Evolutionary conservation across 2,797 vertebrate species (phyloP), one percentile per base, ranked within the genome.

Genomic region (Gymnothorax reevesii): DNA sequence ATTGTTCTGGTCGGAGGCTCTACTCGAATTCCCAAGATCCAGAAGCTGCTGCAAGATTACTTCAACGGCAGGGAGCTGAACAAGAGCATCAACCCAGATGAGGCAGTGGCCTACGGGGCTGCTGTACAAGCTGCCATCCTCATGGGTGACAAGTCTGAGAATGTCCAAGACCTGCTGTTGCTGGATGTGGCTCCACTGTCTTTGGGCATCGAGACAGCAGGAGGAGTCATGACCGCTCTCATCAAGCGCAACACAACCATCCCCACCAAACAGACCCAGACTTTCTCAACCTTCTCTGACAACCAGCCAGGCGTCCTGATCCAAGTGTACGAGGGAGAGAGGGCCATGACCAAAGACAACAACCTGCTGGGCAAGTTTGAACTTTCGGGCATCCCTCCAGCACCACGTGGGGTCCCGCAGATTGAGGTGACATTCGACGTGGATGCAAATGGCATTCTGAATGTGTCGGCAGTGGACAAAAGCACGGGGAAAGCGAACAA

Each of bases 41-140:
- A 93, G 90, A 92, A 92, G 64, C 89, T 92, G 77, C 90, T 92
- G 89, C 91, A 91, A 85, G 91, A 91, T 82, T 92, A 91, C 82
- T 92, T 93, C 87, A 92, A 90, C 0, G 90, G 91, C 85, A 89
- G 86, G 33, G 90, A 91, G 83, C 88, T 92, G 88, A 92, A 92
- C 88, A 92, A 92, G 89, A 92, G 88, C 88, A 91, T 93, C 90
- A 93, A 93, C 86, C 92, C 92, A 15, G 92, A 93, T 0, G 91
- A 93, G 89, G 92, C 92, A 20, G 92, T 93, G 89, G 92, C 92
- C 13, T 92, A 93, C 52, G 91, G 92, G 13, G 92, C 92, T 8
- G 92, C 91, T 17, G 91, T 92, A 2, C 88, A 88, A 83, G 88
- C 88, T n/a, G 88, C 88, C 88, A 88, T 88, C 88, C 91, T 57